Evolutionary conservation across 2,113 vertebrate genomes (phyloP), one percentile per base, ranked within the genome.

Genomic region (Clarias macrocephalus): DNA sequence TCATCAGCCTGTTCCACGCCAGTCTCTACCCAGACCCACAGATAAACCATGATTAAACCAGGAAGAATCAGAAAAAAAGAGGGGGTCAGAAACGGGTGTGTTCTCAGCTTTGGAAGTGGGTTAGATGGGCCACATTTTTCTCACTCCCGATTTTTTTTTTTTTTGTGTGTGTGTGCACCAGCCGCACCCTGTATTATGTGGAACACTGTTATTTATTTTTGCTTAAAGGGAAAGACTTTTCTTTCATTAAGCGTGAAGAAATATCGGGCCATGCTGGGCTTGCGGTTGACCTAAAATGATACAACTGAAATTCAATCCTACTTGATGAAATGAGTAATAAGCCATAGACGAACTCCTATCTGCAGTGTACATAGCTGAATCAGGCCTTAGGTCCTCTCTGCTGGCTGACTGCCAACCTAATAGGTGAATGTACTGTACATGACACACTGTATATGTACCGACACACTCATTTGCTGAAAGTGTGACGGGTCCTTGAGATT

Each of bases 401-500:
- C 52, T 80, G 81, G 57, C 81, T 80, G 56, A 79, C 54, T 73
- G 85, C 85, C 88, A 87, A 12, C 16, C 80, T 30, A 30, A 25
- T 72, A 56, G 59, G 33, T 89, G 4, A 54, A 63, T 59, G 60
- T 42, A 37, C 48, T 48, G 0, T 7, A 48, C 7, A 48, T 8
- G 48, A 48, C 48, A 48, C 48, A 7, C 33, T 37, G 33, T 56
- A 63, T 66, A 82, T 25, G 54, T 54, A 54, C 28, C 81, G 28
- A 42, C 37, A 66, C 10, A 81, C 28, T 37, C 5, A 30, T 13
- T 19, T 33, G 30, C 75, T 65, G 28, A 21, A 62, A 11, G 23
- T 73, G 1, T 0, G 33, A 48, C 65, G 9, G 19, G 16, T 70
- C 18, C 85, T 84, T 37, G 25, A 33, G 66, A 52, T 23, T 57